Percentiles rank a stretch among this genome's conserved stretches.
phyloP scores from a whole-genome alignment of 2,888 invertebrate genomes.

The Cephalotes varians region DNA sequence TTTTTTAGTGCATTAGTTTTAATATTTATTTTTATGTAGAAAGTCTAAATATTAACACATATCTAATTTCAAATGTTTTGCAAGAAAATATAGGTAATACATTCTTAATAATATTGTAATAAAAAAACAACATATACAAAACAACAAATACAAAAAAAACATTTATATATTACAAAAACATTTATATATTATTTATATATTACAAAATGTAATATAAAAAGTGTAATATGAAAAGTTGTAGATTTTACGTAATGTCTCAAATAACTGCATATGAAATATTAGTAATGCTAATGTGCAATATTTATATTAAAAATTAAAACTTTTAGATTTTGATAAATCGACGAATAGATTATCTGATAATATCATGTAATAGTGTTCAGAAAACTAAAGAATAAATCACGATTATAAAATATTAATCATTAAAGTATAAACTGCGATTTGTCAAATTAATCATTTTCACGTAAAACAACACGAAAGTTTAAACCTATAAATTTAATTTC shows the following conservation, averaged over 20 bases:
- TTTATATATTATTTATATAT: background rate
- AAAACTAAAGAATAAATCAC: background rate
- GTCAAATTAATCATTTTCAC: background rate
- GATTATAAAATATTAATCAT: no score
- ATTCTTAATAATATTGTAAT: background rate
- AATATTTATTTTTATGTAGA: no score
- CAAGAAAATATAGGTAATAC: no score
- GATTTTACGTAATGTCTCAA: background rate
- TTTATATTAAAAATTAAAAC: background rate
- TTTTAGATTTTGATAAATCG: background rate
- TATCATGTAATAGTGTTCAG: background rate
- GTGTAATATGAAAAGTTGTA: background rate
- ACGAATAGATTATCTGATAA: background rate
- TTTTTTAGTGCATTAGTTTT: no score
- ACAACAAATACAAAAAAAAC: no score
- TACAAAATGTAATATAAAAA: background rate
- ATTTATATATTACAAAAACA: no score
- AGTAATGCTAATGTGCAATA: background rate
- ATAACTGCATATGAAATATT: background rate
- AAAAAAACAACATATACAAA: background rate
- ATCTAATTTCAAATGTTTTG: no score
- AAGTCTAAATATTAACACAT: no score
- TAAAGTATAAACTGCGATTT: no score
- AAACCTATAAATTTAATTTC: constrained; percentile 27
- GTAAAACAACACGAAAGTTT: background rate